Conservation (phyloP, 2,797 vertebrate species). For the Esox lucius region DNA sequence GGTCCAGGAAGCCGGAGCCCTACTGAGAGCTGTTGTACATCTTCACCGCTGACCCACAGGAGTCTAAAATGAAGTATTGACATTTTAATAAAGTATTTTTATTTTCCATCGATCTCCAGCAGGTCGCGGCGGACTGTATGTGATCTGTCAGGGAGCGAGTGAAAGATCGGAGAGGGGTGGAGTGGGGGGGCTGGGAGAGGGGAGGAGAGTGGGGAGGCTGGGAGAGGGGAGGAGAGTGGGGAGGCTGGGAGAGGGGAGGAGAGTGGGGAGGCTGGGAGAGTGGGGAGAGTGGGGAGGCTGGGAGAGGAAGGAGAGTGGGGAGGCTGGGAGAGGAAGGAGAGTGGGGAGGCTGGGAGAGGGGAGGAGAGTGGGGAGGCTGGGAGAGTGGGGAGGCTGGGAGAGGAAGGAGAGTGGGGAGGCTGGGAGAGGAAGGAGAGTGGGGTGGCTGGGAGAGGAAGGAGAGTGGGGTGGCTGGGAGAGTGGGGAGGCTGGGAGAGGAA, state of each 20-base stretch:
- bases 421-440: no score
- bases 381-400: no score
- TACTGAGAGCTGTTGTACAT: slow-evolving; percentile 35
- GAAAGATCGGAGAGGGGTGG: slow-evolving; percentile 12
- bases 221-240: not conserved
- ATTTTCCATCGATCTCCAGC: slow-evolving; percentile 57
- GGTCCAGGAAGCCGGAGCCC: slow-evolving; percentile 28
- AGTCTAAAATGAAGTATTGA: slow-evolving; percentile 64
- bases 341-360: not conserved
- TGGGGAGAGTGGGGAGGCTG: no score
- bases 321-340: not conserved
- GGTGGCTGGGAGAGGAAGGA: no score
- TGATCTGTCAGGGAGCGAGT: slow-evolving; percentile 34
- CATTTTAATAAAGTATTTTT: slow-evolving; percentile 73
- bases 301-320: not conserved
- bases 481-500: no score
- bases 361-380: not conserved
- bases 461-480: no score
- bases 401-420: no score
- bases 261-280: slow-evolving; percentile 17
- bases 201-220: slow-evolving; percentile 6
- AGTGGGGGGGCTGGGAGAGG: not conserved
- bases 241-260: no score
- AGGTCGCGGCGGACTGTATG: not conserved
- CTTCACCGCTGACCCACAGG: slow-evolving; percentile 26